phyloP scores from a whole-genome alignment of 2,113 vertebrate genomes.

The Meriones unguiculatus region DNA sequence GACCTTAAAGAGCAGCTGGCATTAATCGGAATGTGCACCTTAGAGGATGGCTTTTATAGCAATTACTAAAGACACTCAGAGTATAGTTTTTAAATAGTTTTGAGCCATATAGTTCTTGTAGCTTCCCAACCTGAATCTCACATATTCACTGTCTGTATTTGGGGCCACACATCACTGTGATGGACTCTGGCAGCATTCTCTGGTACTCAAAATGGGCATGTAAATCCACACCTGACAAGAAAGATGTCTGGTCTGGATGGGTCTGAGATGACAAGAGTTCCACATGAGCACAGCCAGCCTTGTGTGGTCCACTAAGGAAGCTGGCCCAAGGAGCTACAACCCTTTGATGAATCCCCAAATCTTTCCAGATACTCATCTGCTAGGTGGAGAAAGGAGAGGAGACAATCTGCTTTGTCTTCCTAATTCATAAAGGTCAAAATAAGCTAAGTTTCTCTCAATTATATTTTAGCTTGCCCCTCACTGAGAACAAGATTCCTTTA shows the following conservation, averaged over 20 bases:
- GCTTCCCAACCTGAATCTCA: no score
- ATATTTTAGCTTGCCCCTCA: no score
- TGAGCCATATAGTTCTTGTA: background rate
- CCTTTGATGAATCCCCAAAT: background rate
- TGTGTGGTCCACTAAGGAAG: background rate
- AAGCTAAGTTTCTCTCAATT: no score
- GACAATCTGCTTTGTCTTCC: no score
- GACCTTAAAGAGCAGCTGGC: background rate
- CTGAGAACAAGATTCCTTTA: no score
- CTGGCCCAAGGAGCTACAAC: background rate
- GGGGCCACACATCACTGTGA: background rate
- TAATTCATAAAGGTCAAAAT: no score
- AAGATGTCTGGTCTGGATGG: background rate
- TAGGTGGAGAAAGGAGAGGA: background rate
- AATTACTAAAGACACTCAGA: background rate
- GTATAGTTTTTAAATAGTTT: background rate
- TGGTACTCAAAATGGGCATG: background rate
- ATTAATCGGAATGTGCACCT: background rate
- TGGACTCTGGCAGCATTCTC: background rate
- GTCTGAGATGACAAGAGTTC: background rate
- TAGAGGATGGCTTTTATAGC: slow-evolving; percentile 31
- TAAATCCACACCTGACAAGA: background rate
- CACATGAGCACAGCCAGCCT: background rate
- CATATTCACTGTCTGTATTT: background rate
- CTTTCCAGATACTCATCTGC: background rate